phyloP scores from a whole-genome alignment of 2,888 invertebrate species.

The Dioctria linearis region DNA sequence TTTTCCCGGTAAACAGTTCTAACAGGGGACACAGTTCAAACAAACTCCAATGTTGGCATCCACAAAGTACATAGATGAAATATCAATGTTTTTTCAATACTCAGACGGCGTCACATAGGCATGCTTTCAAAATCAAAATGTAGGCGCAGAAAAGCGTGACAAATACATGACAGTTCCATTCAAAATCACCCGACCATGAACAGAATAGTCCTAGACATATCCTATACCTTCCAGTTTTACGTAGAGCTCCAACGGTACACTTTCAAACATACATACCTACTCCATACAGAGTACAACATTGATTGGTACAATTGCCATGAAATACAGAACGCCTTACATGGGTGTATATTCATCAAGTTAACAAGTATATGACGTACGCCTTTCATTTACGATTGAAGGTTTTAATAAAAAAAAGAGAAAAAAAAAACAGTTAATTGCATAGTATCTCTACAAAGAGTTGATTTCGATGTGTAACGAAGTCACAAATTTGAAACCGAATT shows the following conservation, averaged over 20 bases:
- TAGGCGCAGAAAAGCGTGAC: background rate
- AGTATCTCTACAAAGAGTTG: no score
- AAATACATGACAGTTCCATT: background rate
- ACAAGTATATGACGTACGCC: background rate
- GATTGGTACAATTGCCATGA: background rate
- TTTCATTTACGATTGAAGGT: background rate
- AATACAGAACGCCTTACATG: background rate
- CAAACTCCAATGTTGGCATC: no score
- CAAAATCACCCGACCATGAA: background rate
- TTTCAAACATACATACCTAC: background rate
- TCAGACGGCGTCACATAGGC: background rate
- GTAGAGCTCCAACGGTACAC: background rate
- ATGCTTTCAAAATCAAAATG: background rate
- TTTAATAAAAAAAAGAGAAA: conserved; percentile 4
- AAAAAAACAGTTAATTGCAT: no score
- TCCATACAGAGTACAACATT: background rate
- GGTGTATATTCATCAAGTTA: conserved; percentile 5
- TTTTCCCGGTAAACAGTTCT: background rate
- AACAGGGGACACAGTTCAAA: background rate
- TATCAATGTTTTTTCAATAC: background rate
- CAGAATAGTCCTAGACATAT: background rate
- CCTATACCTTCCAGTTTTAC: no score
- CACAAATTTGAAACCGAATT: no score
- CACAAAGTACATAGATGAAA: no score
- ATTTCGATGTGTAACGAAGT: no score